Evolutionary conservation across 2,113 vertebrate genomes (phyloP).

Genomic region (Ailurus styani): DNA sequence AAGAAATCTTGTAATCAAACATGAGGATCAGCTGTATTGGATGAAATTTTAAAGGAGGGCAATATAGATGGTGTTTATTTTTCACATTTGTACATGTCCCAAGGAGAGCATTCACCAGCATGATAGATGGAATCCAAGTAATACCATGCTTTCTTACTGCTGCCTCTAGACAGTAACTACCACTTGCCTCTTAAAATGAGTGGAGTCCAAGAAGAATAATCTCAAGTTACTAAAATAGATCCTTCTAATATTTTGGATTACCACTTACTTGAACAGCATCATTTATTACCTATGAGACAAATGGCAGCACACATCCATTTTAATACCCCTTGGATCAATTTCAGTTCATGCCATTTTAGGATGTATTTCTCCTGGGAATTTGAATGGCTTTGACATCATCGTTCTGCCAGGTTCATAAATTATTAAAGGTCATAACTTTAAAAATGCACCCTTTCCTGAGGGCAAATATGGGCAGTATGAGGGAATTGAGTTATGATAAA

Average conservation of each 20-base stretch:
- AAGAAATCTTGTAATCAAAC: not conserved
- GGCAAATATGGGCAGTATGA: not conserved
- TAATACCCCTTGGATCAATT: not conserved
- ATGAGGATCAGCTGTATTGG: not conserved
- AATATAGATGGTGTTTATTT: not conserved
- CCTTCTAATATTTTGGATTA: not conserved
- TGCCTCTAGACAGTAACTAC: not conserved
- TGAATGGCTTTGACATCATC: not conserved
- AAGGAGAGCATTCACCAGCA: not conserved
- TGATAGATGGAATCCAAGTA: not conserved
- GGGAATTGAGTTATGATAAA: not conserved
- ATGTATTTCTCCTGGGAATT: conserved; percentile 26
- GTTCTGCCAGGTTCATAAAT: not conserved
- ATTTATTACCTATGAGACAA: not conserved
- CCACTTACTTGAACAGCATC: not conserved
- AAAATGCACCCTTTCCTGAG: not conserved
- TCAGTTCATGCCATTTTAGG: not conserved
- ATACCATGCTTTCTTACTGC: not conserved
- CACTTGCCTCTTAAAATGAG: not conserved
- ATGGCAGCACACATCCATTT: not conserved
- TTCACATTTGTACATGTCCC: not conserved
- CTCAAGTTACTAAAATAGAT: not conserved
- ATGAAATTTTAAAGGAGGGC: not conserved
- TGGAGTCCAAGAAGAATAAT: not conserved
- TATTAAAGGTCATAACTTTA: not conserved